Base-by-base conservation (phyloP, 2,113 vertebrate genomes). In the Urocynchramus pylzowi region DNA sequence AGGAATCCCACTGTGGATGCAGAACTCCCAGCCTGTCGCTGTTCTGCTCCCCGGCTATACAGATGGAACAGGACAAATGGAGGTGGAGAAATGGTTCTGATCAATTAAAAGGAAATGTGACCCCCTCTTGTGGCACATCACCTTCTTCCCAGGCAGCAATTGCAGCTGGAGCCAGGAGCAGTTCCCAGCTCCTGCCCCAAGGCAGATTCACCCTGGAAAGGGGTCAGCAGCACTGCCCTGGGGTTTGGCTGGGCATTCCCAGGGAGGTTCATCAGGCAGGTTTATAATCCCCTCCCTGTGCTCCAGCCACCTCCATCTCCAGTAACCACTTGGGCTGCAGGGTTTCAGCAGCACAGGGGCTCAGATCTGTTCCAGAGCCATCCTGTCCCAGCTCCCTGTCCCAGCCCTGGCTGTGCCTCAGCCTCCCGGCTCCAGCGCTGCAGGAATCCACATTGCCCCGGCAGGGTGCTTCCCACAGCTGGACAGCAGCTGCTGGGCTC, bases 71-170 rank as follows among this genome's bases (percentile, higher is more conserved):
- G 90, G 86, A 74, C 73, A 44, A 81, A 76, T 4, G 81, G 94
- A 94, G 69, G 57, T 1, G 9, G 50, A 84, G 77, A 45, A 47
- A 70, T 47, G 7, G 24, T 80, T 64, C 37, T 31, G 82, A 77
- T 90, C 47, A 37, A 97, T 96, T 96, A 97, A 97, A 97, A 84
- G 86, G 89, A 93, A 88, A 69, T 41, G 74, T 74, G 42, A 68
- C 56, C 90, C 84, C 11, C 6, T 49, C 93, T 90, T 7, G 5
- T 71, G 35, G 77, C 35, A 5, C 4, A 18, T 73, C 11, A 0
- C 91, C 78, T 87, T 79, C 87, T 95, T 91, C 67, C 3, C 65
- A 70, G 53, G 81, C 73, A 78, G 39, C 23, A 3, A 21, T 2
- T 17, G 68, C 59, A 60, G 77, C 54, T 28, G 4, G 30, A 75